Evolutionary conservation across 2,888 invertebrate species (phyloP).

Genomic region (Celastrina argiolus): DNA sequence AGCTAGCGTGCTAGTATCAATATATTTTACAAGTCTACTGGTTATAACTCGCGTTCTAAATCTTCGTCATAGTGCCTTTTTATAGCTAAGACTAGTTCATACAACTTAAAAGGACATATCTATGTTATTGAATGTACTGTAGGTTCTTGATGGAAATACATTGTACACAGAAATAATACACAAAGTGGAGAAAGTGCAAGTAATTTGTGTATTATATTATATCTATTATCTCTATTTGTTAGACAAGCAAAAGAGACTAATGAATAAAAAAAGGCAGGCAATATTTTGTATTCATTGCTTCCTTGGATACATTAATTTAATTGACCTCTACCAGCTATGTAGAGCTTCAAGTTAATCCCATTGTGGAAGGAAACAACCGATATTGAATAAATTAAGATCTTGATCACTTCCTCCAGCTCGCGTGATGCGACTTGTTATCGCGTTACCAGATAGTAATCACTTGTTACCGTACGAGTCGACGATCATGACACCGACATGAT

Average conservation of each 20-base stretch:
- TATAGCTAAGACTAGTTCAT: not conserved
- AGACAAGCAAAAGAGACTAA: not conserved
- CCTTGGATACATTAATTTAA: not conserved
- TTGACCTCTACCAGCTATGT: not conserved
- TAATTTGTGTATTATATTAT: no score
- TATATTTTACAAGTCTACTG: not conserved
- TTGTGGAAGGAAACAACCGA: constrained; percentile 6
- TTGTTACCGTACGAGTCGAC: constrained; percentile 11
- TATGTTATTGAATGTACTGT: no score
- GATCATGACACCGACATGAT: not conserved
- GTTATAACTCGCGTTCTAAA: not conserved
- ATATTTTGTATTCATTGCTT: not conserved
- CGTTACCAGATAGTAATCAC: not conserved
- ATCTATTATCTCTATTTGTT: not conserved
- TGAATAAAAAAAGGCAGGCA: not conserved
- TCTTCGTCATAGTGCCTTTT: not conserved
- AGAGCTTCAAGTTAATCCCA: not conserved
- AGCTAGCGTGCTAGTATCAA: not conserved
- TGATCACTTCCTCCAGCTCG: constrained; percentile 13
- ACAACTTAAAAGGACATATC: not conserved
- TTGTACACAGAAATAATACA: no score
- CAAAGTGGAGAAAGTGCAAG: no score
- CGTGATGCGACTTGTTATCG: constrained; percentile 18
- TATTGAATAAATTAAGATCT: constrained; percentile 19
- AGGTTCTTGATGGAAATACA: no score